Percentiles rank a stretch among this genome's conserved stretches.
Evolutionary conservation across 2,113 vertebrate species (phyloP).

Genomic region (Ptilorrhoa leucosticta): DNA sequence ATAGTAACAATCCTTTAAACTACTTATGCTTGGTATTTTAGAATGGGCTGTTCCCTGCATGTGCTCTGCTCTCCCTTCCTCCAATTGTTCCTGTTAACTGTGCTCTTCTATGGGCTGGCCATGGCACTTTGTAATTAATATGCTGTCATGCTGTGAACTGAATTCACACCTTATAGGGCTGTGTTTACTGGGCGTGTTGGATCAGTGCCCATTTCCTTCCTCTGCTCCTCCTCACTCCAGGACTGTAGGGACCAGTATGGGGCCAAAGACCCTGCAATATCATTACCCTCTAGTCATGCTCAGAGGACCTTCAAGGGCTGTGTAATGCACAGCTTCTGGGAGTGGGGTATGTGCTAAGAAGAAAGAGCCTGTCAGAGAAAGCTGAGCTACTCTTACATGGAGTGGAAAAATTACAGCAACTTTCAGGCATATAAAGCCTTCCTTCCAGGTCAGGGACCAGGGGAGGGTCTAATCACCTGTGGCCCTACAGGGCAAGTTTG

Average conservation of each 20-base stretch:
- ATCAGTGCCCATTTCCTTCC: neutral
- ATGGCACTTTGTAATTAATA: neutral
- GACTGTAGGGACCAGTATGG: neutral
- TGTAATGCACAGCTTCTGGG: neutral
- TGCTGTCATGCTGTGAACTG: neutral
- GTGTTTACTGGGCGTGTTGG: neutral
- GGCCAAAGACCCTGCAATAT: neutral
- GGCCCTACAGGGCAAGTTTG: neutral
- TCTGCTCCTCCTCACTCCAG: neutral
- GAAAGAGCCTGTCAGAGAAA: neutral
- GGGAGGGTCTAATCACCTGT: neutral
- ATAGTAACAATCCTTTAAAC: conserved; percentile 33
- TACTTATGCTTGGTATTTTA: neutral
- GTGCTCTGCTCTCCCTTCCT: conserved; percentile 18
- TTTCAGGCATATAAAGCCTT: neutral
- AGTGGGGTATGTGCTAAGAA: neutral
- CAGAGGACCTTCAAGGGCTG: neutral
- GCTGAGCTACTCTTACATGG: neutral
- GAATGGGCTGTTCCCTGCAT: neutral
- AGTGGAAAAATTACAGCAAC: neutral
- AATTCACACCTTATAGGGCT: conserved; percentile 45
- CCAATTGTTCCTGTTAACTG: conserved; percentile 11
- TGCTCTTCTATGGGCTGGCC: neutral
- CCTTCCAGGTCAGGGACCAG: neutral
- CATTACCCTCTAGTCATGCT: neutral